Percentiles rank a stretch among this genome's conserved stretches.
These are phyloP conservation scores for Cyanoderma ruficeps DNA, from an alignment of 2,113 vertebrate species.

Conservation along the genomic window DNA sequence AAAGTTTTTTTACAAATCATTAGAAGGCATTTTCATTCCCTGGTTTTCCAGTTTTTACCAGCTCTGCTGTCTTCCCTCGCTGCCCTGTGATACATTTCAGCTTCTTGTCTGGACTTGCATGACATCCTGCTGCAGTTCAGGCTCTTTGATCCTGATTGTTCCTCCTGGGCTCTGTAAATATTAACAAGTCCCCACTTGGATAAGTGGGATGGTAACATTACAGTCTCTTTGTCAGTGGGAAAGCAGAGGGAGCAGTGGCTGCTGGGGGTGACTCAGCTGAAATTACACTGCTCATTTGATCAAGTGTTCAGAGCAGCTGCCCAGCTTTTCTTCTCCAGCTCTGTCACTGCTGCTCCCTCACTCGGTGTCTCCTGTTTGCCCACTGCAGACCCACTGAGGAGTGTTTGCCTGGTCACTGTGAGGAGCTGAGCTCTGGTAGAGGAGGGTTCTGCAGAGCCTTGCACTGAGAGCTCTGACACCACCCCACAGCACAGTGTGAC, in stretches of 20 bases:
- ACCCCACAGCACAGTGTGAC: not conserved
- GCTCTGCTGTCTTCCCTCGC: not conserved
- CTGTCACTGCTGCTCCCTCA: not conserved
- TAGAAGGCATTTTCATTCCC: not conserved
- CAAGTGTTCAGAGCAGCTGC: not conserved
- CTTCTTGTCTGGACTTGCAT: not conserved
- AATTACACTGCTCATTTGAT: not conserved
- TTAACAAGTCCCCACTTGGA: not conserved
- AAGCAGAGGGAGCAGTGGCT: not conserved
- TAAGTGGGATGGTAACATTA: not conserved
- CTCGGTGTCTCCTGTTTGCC: not conserved
- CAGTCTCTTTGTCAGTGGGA: not conserved
- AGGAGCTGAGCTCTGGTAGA: not conserved
- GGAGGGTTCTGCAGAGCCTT: not conserved
- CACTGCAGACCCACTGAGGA: not conserved
- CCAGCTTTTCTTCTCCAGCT: not conserved
- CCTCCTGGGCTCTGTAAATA: not conserved
- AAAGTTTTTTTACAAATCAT: not conserved
- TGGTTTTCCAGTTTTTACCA: not conserved
- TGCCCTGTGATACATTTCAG: not conserved
- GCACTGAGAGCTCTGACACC: not conserved
- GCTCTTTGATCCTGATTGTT: not conserved
- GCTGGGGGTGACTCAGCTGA: not conserved
- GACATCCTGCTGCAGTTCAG: not conserved
- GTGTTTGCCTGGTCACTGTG: not conserved